Evolutionary conservation across 2,888 invertebrate species (phyloP).

Genomic region (Trilocha varians): DNA sequence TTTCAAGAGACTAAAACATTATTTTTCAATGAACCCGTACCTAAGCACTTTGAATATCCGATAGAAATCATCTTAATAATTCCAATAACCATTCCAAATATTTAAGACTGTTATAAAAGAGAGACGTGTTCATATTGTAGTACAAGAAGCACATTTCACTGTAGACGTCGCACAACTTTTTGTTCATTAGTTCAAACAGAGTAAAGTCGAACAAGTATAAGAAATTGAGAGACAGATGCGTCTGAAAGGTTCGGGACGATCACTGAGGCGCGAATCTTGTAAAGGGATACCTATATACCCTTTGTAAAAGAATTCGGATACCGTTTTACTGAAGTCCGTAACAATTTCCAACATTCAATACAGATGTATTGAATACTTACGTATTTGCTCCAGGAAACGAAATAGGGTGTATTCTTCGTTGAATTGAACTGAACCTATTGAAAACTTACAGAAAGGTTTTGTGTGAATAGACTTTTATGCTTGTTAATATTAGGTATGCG

Average conservation of each 20-base stretch:
- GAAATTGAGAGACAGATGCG: constrained; percentile 20
- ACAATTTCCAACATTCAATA: constrained; percentile 4
- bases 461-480: not conserved
- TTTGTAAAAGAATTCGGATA: constrained; percentile 6
- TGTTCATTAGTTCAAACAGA: constrained; percentile 21
- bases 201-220: constrained; percentile 18
- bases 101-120: not conserved
- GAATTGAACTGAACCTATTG: not conserved
- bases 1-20: too few relatives aligned
- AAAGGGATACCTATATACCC: constrained; percentile 6
- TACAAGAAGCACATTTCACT: not conserved
- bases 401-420: not conserved
- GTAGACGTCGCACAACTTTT: constrained; percentile 9
- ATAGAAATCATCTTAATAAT: too few relatives aligned
- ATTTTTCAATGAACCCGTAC: too few relatives aligned
- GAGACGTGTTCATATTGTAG: not conserved
- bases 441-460: not conserved
- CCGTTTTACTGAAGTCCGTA: constrained; percentile 3
- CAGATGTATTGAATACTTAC: constrained; percentile 1
- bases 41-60: too few relatives aligned
- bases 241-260: constrained; percentile 15
- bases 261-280: constrained; percentile 11
- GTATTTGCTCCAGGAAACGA: not conserved
- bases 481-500: too few relatives aligned
- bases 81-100: not conserved